phyloP scores from a whole-genome alignment of 2,113 vertebrate species.

The Tupaia chinensis region DNA sequence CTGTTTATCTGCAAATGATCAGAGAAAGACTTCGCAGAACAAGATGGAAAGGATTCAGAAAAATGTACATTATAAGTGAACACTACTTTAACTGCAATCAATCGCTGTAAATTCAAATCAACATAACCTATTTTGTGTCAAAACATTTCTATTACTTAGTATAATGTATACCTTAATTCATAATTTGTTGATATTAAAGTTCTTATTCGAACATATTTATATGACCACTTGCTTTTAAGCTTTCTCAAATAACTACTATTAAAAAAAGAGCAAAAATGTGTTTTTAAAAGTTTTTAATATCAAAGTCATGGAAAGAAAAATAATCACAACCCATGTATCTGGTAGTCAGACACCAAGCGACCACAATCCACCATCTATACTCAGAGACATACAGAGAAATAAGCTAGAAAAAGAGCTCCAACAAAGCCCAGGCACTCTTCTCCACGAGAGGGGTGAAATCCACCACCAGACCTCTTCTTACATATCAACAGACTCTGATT shows the following conservation, averaged over 20 bases:
- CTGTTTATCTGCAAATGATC: too few species aligned
- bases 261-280: background rate
- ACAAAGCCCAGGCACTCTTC: background rate
- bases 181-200: slow-evolving; percentile 2
- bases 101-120: slow-evolving; percentile 19
- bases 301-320: slow-evolving; percentile 16
- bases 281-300: background rate
- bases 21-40: background rate
- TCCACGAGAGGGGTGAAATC: background rate
- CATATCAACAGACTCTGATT: background rate
- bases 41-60: slow-evolving; percentile 5
- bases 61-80: slow-evolving; percentile 9
- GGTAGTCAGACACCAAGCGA: slow-evolving; percentile 15
- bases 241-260: slow-evolving; percentile 25
- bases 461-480: background rate
- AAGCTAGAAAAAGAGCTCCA: background rate
- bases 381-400: slow-evolving; percentile 40
- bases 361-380: background rate
- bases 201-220: slow-evolving; percentile 28
- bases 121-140: slow-evolving; percentile 49
- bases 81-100: slow-evolving; percentile 7
- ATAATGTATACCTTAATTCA: slow-evolving; percentile 37
- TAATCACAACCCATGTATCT: background rate
- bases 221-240: slow-evolving; percentile 33
- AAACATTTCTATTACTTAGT: slow-evolving; percentile 42